Evolutionary conservation across 64 coral and sea anemone species (phyloP).

Genomic region (Dendronephthya gigantea): DNA sequence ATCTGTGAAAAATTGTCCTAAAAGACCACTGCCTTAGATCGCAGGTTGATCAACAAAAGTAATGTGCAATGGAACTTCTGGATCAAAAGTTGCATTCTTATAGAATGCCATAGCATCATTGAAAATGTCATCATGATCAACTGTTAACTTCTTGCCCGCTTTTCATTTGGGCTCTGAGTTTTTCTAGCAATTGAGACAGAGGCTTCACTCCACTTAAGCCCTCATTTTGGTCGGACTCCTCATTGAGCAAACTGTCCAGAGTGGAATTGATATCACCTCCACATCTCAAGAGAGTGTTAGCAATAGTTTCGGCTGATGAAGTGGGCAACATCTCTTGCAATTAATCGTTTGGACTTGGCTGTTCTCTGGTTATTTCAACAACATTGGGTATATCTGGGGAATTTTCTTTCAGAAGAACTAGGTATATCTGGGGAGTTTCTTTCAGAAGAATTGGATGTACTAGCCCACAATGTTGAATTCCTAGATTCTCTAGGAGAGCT

Average conservation of each 20-base stretch:
- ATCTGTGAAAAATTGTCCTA: conserved; percentile 40
- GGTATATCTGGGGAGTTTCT: not conserved
- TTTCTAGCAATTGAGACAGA: not conserved
- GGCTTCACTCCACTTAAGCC: not conserved
- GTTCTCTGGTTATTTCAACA: not conserved
- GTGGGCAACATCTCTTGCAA: not conserved
- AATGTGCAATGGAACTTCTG: conserved; percentile 26
- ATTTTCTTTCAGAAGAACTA: too few species aligned
- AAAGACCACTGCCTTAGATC: conserved; percentile 23
- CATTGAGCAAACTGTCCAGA: not conserved
- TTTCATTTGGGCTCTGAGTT: not conserved
- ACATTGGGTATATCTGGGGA: too few species aligned
- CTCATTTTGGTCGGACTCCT: not conserved
- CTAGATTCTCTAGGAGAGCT: not conserved
- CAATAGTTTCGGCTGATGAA: not conserved
- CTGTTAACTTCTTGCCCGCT: conserved; percentile 11
- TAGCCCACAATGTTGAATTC: not conserved
- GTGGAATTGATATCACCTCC: not conserved
- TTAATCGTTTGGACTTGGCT: not conserved
- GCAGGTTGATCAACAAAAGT: conserved; percentile 32
- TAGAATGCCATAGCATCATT: conserved; percentile 43
- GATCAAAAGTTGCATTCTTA: conserved; percentile 37
- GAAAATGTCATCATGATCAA: conserved; percentile 47
- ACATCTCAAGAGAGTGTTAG: not conserved
- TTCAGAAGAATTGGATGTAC: not conserved